Evolutionary conservation across 2,888 invertebrate genomes (phyloP).

Genomic region (Rhabditoides inermis): DNA sequence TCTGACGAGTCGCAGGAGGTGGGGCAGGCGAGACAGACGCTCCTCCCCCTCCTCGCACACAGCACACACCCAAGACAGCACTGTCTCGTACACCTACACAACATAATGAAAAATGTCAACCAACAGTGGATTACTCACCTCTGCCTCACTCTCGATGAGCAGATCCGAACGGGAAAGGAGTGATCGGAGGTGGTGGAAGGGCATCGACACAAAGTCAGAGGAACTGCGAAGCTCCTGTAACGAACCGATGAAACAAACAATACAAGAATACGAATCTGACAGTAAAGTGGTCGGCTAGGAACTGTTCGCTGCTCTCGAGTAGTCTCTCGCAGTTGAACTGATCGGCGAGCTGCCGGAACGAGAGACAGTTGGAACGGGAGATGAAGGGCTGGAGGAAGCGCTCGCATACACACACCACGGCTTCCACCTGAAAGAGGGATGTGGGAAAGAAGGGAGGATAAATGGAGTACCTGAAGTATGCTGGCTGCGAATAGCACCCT

Average conservation of each 20-base stretch:
- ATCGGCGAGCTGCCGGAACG: conserved; percentile 2
- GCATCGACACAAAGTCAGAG: conserved; percentile 30
- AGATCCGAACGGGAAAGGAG: conserved; percentile 33
- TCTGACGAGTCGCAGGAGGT: conserved; percentile 44
- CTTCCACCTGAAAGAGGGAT: conserved; percentile 52
- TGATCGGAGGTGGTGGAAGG: conserved; percentile 25
- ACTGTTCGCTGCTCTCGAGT: conserved; percentile 29
- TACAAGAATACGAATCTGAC: too few relatives aligned
- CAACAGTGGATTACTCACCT: too few relatives aligned
- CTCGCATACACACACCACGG: conserved; percentile 55
- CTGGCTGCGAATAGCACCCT: conserved; percentile 56
- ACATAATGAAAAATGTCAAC: too few relatives aligned
- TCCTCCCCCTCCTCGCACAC: conserved; percentile 50
- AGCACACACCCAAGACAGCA: conserved; percentile 54
- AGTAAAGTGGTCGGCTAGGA: conserved; percentile 34
- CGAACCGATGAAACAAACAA: too few relatives aligned
- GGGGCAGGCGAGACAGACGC: conserved; percentile 36
- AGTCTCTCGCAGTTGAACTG: conserved; percentile 30
- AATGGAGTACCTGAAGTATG: conserved; percentile 54
- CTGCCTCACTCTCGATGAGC: conserved; percentile 28
- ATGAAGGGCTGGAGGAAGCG: conserved; percentile 56
- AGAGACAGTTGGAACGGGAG: conserved; percentile 54
- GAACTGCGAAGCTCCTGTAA: conserved; percentile 22
- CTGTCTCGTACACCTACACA: conserved; percentile 54
- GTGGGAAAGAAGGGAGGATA: not conserved